A percentile compares a stretch with the other conserved stretches of the same genome.
phyloP scores from a whole-genome alignment of 2,888 invertebrate genomes.

The Acrobasis repandana region DNA sequence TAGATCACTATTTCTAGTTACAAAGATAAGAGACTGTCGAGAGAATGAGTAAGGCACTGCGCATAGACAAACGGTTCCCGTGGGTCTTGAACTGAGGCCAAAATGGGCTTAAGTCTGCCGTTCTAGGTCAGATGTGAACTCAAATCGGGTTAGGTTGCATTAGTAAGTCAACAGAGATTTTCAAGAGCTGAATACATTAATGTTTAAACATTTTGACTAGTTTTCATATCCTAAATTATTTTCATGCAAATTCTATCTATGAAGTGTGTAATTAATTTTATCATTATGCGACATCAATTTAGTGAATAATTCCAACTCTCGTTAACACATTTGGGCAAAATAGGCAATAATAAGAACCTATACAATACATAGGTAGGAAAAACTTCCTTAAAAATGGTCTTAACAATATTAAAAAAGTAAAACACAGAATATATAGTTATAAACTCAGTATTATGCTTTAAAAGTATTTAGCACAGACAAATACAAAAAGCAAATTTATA shows the following conservation, averaged over 20 bases:
- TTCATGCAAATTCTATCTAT: background rate
- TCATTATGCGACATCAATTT: background rate
- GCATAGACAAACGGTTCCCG: conserved; percentile 10
- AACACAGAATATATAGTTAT: no score
- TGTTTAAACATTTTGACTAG: background rate
- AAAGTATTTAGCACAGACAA: no score
- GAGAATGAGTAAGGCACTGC: conserved; percentile 11
- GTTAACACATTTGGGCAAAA: no score
- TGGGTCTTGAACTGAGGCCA: conserved; percentile 9
- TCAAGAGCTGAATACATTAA: conserved; percentile 12
- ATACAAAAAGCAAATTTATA: no score
- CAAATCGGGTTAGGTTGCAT: conserved; percentile 16
- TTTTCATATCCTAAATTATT: background rate
- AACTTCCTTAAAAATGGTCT: no score
- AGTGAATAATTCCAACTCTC: no score
- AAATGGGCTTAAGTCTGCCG: conserved; percentile 17
- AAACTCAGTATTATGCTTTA: no score
- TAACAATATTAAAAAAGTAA: no score
- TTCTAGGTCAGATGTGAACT: conserved; percentile 22
- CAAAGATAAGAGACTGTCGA: conserved; percentile 6
- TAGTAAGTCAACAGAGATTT: conserved; percentile 8
- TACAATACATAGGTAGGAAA: no score
- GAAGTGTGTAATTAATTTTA: background rate
- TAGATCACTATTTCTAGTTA: background rate
- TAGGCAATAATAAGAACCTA: background rate